Evolutionary conservation across 2,797 vertebrate genomes (phyloP).

Genomic region (Pseudochaenichthys georgianus): DNA sequence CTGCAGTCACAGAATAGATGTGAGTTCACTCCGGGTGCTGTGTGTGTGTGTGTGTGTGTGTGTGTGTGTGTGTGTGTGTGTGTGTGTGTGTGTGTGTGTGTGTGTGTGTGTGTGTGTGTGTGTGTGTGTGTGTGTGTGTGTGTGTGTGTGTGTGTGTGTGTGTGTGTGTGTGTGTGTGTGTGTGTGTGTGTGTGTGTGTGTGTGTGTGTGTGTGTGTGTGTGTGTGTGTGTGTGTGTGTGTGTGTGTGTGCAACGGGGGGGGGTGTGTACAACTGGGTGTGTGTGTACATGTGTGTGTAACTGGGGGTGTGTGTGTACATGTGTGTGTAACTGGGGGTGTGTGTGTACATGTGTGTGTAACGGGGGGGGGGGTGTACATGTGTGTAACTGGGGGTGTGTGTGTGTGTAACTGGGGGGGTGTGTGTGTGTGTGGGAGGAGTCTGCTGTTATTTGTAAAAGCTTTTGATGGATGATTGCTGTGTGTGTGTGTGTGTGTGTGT

Average conservation of each 20-base stretch:
- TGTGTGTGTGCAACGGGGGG: neutral
- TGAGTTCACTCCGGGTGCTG: conserved; percentile 70
- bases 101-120: neutral
- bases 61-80: too few relatives aligned
- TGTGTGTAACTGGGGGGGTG: neutral
- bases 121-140: too few relatives aligned
- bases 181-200: neutral
- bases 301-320: neutral
- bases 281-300: conserved; percentile 18
- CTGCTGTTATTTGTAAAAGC: conserved; percentile 83
- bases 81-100: too few relatives aligned
- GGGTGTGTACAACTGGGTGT: too few relatives aligned
- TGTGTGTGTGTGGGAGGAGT: conserved; percentile 66
- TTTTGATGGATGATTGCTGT: conserved; percentile 84
- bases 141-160: too few relatives aligned
- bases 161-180: neutral
- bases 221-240: conserved; percentile 1
- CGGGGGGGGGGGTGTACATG: too few relatives aligned
- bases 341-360: too few relatives aligned
- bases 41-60: conserved; percentile 1
- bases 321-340: neutral
- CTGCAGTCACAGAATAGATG: conserved; percentile 69
- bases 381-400: too few relatives aligned
- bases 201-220: neutral
- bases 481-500: too few relatives aligned